Evolutionary conservation across 2,888 invertebrate species (phyloP).

Genomic region (Halictus quadricinctus): DNA sequence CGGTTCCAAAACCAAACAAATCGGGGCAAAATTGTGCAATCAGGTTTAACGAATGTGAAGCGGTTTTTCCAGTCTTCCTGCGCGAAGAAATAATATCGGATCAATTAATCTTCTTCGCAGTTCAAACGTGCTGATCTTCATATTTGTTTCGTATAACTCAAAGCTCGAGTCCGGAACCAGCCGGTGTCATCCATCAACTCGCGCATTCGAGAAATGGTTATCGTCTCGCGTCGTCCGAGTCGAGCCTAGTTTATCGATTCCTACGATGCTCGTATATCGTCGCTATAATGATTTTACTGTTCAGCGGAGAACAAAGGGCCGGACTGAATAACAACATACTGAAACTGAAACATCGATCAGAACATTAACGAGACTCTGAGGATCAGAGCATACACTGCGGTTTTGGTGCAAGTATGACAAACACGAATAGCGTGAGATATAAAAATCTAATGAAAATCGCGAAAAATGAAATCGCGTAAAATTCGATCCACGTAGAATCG

Average conservation of each 20-base stretch:
- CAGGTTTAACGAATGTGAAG: not conserved
- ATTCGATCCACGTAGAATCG: not conserved
- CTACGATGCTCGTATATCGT: constrained; percentile 3
- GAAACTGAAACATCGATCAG: not conserved
- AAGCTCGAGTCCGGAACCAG: not conserved
- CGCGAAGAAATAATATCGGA: not conserved
- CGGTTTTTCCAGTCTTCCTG: not conserved
- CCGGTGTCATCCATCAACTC: not conserved
- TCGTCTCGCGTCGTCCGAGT: not conserved
- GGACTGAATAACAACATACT: not conserved
- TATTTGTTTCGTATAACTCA: constrained; percentile 2
- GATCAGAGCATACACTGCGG: not conserved
- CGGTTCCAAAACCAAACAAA: not conserved
- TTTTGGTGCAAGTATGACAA: not conserved
- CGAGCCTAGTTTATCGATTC: constrained; percentile 7
- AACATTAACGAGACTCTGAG: not conserved
- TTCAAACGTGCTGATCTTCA: not conserved
- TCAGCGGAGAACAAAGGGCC: not conserved
- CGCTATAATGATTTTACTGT: not conserved
- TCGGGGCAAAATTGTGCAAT: not conserved
- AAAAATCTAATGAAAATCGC: not conserved
- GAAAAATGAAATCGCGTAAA: too few relatives aligned
- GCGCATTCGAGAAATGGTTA: constrained; percentile 1
- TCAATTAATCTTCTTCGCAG: not conserved
- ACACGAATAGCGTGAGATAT: not conserved